Base-by-base conservation (phyloP, 2,113 vertebrate species). In the Cryptomyrus ogoouensis region DNA sequence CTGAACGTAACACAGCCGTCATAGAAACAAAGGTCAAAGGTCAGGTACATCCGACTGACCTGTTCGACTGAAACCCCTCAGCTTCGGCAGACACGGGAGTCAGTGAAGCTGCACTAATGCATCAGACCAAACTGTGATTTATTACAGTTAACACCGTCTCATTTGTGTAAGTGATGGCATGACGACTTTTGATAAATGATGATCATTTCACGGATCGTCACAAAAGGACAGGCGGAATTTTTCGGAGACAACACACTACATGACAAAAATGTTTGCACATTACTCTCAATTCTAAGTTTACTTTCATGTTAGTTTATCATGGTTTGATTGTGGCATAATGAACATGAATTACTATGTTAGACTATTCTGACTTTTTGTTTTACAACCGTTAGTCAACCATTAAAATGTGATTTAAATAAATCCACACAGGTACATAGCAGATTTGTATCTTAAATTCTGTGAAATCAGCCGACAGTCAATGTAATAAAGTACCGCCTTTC, bases 141-240 rank as follows among this genome's bases (percentile, higher is more conserved):
- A 95, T 92, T 93, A 92, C 94, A 95, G 94, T 95, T 95, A 95
- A 92, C 91, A 62, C 90, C 77, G 80, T 95, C 93, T 95, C 93
- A 95, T 95, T 95, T 94, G 93, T 93, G 92, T 93, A 93, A 93
- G 94, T 94, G 94, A 95, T 93, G 94, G 93, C 93, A 93, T 92
- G 91, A 91, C 90, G 91, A 92, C 87, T 92, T 92, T 90, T 93
- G 92, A 95, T 94, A 89, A 93, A 94, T 92, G 92, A 91, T 91
- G 92, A 93, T 92, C 90, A 62, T 88, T 91, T 90, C 90, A 90
- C 84, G 91, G 88, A 89, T 92, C 89, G 70, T 91, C 88, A 91
- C 90, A 80, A 88, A 89, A 92, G 92, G 91, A 90, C 92, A 92
- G 92, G 91, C 91, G 92, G 87, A 24, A n/a, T 90, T 91, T 90